Conservation (phyloP, 35 echinoderm and acorn worm genomes). For the Holothuria glaberrima region DNA sequence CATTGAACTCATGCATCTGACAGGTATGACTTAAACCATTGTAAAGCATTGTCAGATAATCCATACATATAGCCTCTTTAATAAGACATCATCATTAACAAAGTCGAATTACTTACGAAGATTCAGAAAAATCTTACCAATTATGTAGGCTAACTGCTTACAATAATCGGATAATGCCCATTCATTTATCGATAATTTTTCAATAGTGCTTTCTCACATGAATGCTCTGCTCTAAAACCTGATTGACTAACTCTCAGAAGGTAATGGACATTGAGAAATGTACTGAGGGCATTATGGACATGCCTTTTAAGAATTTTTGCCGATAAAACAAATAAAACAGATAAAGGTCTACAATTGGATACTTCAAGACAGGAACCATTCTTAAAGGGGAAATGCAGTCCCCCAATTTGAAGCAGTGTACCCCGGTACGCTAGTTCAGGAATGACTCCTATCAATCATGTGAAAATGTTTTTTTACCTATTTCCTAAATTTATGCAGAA, state of each 20-base stretch:
- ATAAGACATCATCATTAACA: slow-evolving; percentile 23
- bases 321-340: slow-evolving; percentile 8
- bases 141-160: background rate
- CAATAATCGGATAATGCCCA: slow-evolving; percentile 18
- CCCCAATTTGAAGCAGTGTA: too few species aligned
- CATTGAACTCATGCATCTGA: background rate
- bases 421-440: too few species aligned
- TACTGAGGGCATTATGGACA: background rate
- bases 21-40: background rate
- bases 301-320: slow-evolving; percentile 24
- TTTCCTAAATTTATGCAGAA: too few species aligned
- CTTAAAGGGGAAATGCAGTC: too few species aligned
- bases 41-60: too few species aligned
- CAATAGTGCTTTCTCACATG: slow-evolving; percentile 23
- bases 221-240: too few species aligned
- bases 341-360: slow-evolving; percentile 34
- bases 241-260: too few species aligned
- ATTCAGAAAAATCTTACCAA: slow-evolving; percentile 10
- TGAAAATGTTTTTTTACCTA: too few species aligned
- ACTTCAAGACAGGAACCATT: too few species aligned
- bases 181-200: slow-evolving; percentile 39
- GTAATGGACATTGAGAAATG: too few species aligned
- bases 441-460: too few species aligned
- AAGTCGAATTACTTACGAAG: slow-evolving; percentile 28
- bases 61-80: background rate